Conservation (phyloP, 2,888 invertebrate genomes). For the Emmelina monodactyla region DNA sequence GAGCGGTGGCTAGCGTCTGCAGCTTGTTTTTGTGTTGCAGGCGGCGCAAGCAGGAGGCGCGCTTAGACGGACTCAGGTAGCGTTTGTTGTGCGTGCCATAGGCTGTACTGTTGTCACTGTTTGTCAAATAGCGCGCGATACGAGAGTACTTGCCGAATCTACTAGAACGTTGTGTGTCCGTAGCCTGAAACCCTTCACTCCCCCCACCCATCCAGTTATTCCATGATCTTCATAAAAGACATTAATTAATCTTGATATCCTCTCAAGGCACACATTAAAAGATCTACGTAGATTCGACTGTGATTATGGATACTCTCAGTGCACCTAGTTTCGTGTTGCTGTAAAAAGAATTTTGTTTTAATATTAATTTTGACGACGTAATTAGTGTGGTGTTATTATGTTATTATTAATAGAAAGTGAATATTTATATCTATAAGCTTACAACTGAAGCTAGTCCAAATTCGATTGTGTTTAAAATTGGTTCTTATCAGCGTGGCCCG, state of each 20-base stretch:
- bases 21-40: slow-evolving; percentile 65
- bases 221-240: slow-evolving; percentile 14
- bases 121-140: slow-evolving; percentile 58
- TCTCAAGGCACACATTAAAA: slow-evolving; percentile 28
- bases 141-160: slow-evolving; percentile 52
- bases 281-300: slow-evolving; percentile 43
- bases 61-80: slow-evolving; percentile 60
- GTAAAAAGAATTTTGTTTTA: slow-evolving; percentile 57
- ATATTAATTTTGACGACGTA: slow-evolving; percentile 59
- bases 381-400: slow-evolving; percentile 34
- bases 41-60: slow-evolving; percentile 54
- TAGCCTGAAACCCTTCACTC: slow-evolving; percentile 4
- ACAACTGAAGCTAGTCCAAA: background rate
- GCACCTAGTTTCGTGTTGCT: slow-evolving; percentile 66
- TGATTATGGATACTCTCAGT: slow-evolving; percentile 48
- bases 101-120: slow-evolving; percentile 66
- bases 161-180: slow-evolving; percentile 20
- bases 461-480: no score
- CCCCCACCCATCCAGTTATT: slow-evolving; percentile 13
- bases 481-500: no score
- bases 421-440: slow-evolving; percentile 1
- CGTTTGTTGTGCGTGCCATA: slow-evolving; percentile 67
- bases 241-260: slow-evolving; percentile 13
- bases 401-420: slow-evolving; percentile 4
- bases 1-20: slow-evolving; percentile 45